Conservation (phyloP, 1,140 invertebrate genomes). For the Trichogramma pretiosum region DNA sequence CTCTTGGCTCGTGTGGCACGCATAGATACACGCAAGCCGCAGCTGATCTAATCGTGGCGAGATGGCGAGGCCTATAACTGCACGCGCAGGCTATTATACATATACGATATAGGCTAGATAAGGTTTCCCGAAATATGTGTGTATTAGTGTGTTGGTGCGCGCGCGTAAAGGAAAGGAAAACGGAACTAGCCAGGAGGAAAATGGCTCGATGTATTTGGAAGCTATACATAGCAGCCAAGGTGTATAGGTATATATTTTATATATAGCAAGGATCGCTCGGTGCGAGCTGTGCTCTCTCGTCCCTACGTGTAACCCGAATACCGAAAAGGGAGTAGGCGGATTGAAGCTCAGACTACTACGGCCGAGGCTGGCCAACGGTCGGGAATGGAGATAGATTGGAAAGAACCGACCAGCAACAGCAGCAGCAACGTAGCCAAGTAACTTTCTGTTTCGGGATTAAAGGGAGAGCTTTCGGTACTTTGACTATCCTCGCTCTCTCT, state of each 20-base stretch:
- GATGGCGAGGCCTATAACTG: slow-evolving; percentile 4
- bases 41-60: slow-evolving; percentile 10
- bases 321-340: neutral
- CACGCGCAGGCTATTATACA: neutral
- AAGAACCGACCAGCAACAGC: neutral
- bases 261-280: slow-evolving; percentile 18
- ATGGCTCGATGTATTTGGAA: too few species aligned
- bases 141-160: neutral
- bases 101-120: neutral
- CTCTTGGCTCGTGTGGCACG: too few species aligned
- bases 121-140: neutral
- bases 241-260: too few species aligned
- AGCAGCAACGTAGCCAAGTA: slow-evolving; percentile 1
- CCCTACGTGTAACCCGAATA: slow-evolving; percentile 18
- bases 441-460: slow-evolving; percentile 13
- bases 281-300: slow-evolving; percentile 11
- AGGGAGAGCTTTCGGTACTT: neutral
- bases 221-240: too few species aligned
- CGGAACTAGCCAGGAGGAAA: too few species aligned
- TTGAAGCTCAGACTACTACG: too few species aligned
- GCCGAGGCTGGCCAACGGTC: too few species aligned
- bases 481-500: too few species aligned
- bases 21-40: too few species aligned
- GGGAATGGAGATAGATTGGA: slow-evolving; percentile 4
- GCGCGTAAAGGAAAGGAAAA: too few species aligned